A percentile compares a stretch with the other conserved stretches of the same genome.
These are phyloP conservation scores for Theonella swinhoei DNA, from an alignment of 37 sponge, comb jelly and placozoan species.

Conservation along the genomic window DNA sequence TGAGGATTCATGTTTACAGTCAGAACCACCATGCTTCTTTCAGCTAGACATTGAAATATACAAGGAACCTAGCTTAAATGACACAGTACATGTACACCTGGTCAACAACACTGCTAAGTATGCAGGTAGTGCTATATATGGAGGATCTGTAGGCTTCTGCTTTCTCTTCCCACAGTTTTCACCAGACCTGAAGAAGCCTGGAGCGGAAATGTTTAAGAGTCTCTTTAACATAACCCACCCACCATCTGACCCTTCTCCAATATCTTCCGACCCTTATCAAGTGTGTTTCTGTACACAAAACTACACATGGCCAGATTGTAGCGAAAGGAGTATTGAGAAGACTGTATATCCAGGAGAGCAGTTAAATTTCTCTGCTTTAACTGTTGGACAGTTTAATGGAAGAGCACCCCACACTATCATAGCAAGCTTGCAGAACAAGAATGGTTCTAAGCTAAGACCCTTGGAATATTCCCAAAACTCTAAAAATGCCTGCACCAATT, in stretches of 20 bases:
- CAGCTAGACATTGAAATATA: not conserved
- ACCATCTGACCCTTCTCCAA: not conserved
- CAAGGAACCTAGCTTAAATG: not conserved
- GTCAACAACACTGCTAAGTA: conserved; percentile 5
- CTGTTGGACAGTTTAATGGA: not conserved
- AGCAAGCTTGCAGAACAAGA: not conserved
- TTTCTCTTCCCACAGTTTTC: not conserved
- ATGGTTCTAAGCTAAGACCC: not conserved
- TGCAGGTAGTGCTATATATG: conserved; percentile 33
- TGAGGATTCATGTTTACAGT: not conserved
- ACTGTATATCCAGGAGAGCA: conserved; percentile 15
- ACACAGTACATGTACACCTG: conserved; percentile 4
- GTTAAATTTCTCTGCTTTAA: not conserved
- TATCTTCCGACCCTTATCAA: conserved; percentile 10
- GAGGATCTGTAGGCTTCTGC: conserved; percentile 41
- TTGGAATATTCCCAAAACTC: not conserved
- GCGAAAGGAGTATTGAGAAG: not conserved
- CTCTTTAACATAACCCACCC: not conserved
- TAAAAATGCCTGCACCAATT: conserved; percentile 6
- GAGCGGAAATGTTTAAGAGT: not conserved
- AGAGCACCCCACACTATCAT: not conserved
- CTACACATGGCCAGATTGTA: not conserved
- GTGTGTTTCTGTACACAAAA: conserved; percentile 15
- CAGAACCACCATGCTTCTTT: conserved; percentile 7
- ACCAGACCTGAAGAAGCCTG: not conserved